Percentiles rank a stretch among this genome's conserved stretches.
Evolutionary conservation across 2,797 vertebrate genomes (phyloP).

Genomic region (Cynopterus sphinx): DNA sequence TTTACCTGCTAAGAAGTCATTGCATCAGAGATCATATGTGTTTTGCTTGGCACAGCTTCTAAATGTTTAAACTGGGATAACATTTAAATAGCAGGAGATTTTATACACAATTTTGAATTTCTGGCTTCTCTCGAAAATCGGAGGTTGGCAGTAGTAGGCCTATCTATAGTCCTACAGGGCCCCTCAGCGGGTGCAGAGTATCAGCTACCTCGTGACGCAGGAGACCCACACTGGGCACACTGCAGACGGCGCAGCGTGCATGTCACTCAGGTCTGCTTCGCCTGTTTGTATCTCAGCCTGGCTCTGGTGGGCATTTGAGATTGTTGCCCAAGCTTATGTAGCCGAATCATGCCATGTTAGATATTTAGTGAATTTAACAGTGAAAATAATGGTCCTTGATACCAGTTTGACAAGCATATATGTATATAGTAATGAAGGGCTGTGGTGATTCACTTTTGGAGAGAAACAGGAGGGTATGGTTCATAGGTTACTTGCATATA

Average conservation of each 20-base stretch:
- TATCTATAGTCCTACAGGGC: background rate
- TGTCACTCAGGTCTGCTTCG: background rate
- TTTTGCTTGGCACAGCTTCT: constrained; percentile 39
- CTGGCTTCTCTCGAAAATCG: constrained; percentile 14
- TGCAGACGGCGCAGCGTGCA: background rate
- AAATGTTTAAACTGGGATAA: background rate
- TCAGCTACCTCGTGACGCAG: fast-evolving
- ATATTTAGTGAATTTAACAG: background rate
- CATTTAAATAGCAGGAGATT: constrained; percentile 20
- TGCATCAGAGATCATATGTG: background rate
- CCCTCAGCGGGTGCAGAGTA: background rate
- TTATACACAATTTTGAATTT: constrained; percentile 31
- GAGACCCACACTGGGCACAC: background rate
- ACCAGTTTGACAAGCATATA: background rate
- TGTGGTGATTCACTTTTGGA: background rate
- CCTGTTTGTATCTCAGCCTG: background rate
- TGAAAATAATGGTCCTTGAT: background rate
- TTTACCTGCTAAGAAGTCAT: background rate
- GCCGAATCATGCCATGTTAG: background rate
- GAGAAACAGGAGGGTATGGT: background rate
- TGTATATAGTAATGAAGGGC: background rate
- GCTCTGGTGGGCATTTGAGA: background rate
- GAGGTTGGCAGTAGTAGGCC: background rate
- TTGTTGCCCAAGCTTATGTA: background rate
- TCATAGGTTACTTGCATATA: background rate